These are phyloP conservation scores for Chydorus sphaericus DNA, from an alignment of 2,888 invertebrate species.

Conservation along the genomic window DNA sequence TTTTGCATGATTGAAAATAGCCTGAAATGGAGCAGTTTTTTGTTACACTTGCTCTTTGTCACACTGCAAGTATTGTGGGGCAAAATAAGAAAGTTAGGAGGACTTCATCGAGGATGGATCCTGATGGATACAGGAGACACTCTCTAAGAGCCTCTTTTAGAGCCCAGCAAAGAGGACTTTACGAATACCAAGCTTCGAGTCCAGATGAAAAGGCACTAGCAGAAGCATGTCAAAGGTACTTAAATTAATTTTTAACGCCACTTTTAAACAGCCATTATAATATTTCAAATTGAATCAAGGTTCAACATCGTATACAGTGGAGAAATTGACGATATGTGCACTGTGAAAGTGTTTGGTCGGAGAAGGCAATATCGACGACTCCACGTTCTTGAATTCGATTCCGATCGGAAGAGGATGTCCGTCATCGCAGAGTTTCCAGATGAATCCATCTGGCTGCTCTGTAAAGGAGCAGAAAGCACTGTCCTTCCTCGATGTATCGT, in stretches of 20 bases:
- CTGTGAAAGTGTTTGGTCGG: conserved; percentile 32
- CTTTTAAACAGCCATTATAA: background rate
- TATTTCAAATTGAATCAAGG: conserved; percentile 21
- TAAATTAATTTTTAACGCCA: background rate
- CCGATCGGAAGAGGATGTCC: conserved; percentile 77
- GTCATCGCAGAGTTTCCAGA: conserved; percentile 57
- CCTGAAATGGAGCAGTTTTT: conserved; percentile 55
- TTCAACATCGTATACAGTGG: conserved; percentile 40
- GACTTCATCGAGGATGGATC: background rate
- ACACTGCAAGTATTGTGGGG: conserved; percentile 40
- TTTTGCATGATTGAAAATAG: conserved; percentile 32
- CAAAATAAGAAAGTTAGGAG: too few species aligned
- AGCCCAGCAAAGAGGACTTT: background rate
- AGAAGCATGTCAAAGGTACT: conserved; percentile 62
- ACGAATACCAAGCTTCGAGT: conserved; percentile 58
- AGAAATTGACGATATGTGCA: conserved; percentile 30
- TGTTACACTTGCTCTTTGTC: conserved; percentile 56
- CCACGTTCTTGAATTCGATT: conserved; percentile 72
- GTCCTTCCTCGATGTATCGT: conserved; percentile 44
- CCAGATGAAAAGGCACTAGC: conserved; percentile 88
- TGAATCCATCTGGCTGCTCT: conserved; percentile 52
- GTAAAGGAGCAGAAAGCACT: conserved; percentile 69
- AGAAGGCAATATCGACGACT: conserved; percentile 44
- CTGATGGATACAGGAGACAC: too few species aligned
- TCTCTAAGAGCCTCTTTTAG: background rate